Conservation (phyloP, 1,140 invertebrate genomes). For the Armadillidium nasatum region DNA sequence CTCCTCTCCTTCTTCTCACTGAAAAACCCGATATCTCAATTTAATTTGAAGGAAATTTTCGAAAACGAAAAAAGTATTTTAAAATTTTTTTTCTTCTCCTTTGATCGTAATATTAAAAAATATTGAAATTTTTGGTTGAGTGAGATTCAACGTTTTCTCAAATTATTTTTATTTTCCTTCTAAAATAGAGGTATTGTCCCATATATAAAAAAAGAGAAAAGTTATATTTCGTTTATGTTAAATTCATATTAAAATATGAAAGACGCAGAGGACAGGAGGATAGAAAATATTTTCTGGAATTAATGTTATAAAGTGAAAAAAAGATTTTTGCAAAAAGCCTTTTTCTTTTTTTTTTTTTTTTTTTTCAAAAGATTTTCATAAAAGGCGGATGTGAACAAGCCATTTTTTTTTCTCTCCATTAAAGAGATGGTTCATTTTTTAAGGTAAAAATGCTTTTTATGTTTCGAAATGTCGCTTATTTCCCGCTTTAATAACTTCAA, state of each 20-base stretch:
- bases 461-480: no score
- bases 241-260: conserved; percentile 12
- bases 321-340: no score
- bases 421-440: no score
- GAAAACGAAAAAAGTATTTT: background rate
- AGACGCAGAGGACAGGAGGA: background rate
- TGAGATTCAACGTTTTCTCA: background rate
- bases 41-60: conserved; percentile 1
- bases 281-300: background rate
- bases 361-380: no score
- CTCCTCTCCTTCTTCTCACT: background rate
- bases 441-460: no score
- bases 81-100: background rate
- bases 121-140: conserved; percentile 13
- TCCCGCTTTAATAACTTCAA: no score
- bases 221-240: conserved; percentile 2
- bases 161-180: background rate
- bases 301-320: no score
- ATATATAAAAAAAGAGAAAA: background rate
- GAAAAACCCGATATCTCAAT: conserved; percentile 1
- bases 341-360: no score
- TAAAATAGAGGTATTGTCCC: background rate
- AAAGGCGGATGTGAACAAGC: no score
- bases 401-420: no score
- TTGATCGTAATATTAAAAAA: conserved; percentile 12